These are phyloP conservation scores for Microplitis mediator DNA, from an alignment of 1,140 invertebrate species.

Conservation along the genomic window DNA sequence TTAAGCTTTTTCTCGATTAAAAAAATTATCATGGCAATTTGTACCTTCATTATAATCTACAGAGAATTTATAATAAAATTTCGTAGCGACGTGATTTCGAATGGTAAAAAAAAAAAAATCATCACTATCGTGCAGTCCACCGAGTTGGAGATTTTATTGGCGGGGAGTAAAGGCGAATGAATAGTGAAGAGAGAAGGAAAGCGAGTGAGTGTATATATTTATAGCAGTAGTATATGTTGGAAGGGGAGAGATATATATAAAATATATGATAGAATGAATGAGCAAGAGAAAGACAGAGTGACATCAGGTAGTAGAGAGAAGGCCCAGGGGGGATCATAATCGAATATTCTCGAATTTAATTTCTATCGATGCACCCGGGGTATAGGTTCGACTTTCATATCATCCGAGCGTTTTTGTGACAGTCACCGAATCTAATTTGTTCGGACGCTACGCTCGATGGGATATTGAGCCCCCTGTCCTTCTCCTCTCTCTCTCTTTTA, in stretches of 20 bases:
- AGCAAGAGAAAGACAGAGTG: constrained; percentile 15
- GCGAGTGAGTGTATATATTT: background rate
- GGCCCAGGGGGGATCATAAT: constrained; percentile 48
- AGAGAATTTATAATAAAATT: constrained; percentile 31
- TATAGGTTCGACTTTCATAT: constrained; percentile 59
- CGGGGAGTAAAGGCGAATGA: constrained; percentile 20
- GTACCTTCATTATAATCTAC: constrained; percentile 20
- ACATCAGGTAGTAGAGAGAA: constrained; percentile 8
- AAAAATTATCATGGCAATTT: constrained; percentile 28
- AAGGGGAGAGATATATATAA: constrained; percentile 3
- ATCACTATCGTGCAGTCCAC: constrained; percentile 19
- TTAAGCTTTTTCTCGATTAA: background rate
- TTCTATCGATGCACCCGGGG: constrained; percentile 57
- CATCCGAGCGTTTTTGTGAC: constrained; percentile 58
- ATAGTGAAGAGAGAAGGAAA: background rate
- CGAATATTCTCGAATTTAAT: constrained; percentile 63
- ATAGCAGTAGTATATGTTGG: background rate
- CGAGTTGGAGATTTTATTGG: constrained; percentile 30
- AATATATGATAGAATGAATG: constrained; percentile 2
- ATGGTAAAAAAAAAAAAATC: constrained; percentile 25
- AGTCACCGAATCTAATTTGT: constrained; percentile 62
- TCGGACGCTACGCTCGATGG: constrained; percentile 46
- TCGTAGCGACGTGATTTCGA: constrained; percentile 29
- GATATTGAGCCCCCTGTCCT: constrained; percentile 20
- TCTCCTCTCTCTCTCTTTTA: background rate